Percentiles rank a stretch among this genome's conserved stretches.
phyloP scores from a whole-genome alignment of 2,888 invertebrate genomes.

The Diplazon laetatorius region DNA sequence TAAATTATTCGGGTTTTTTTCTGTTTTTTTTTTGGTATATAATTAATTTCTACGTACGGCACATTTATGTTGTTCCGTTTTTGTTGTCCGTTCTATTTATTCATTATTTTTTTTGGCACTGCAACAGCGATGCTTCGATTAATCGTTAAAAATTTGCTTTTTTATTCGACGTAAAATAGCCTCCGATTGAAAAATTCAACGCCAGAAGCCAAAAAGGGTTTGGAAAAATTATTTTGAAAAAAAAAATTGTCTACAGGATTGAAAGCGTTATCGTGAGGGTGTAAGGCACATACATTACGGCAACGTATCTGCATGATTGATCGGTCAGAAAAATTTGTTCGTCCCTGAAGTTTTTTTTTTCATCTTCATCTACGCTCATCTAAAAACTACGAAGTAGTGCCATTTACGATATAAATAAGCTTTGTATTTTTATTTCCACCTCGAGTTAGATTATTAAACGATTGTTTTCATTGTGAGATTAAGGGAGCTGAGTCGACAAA shows the following conservation, averaged over 20 bases:
- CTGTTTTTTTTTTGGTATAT: slow-evolving; percentile 65
- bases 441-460: slow-evolving; percentile 54
- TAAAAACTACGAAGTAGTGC: slow-evolving; percentile 64
- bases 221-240: slow-evolving; percentile 23
- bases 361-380: slow-evolving; percentile 45
- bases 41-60: slow-evolving; percentile 66
- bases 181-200: slow-evolving; percentile 38
- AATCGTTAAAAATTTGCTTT: slow-evolving; percentile 37
- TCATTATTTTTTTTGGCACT: slow-evolving; percentile 70
- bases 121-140: slow-evolving; percentile 61
- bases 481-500: no score
- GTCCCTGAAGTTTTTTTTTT: slow-evolving; percentile 40
- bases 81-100: no score
- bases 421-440: slow-evolving; percentile 43
- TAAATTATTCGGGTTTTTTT: slow-evolving; percentile 66
- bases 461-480: slow-evolving; percentile 65
- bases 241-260: slow-evolving; percentile 51
- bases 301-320: slow-evolving; percentile 68
- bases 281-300: slow-evolving; percentile 73
- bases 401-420: slow-evolving; percentile 61
- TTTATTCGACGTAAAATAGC: slow-evolving; percentile 57
- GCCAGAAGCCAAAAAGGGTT: slow-evolving; percentile 29
- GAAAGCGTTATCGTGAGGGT: slow-evolving; percentile 65
- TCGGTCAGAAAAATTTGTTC: slow-evolving; percentile 64
- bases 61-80: slow-evolving; percentile 52